Conservation (phyloP, 1,140 invertebrate species). For the Leptopilina clavipes region DNA sequence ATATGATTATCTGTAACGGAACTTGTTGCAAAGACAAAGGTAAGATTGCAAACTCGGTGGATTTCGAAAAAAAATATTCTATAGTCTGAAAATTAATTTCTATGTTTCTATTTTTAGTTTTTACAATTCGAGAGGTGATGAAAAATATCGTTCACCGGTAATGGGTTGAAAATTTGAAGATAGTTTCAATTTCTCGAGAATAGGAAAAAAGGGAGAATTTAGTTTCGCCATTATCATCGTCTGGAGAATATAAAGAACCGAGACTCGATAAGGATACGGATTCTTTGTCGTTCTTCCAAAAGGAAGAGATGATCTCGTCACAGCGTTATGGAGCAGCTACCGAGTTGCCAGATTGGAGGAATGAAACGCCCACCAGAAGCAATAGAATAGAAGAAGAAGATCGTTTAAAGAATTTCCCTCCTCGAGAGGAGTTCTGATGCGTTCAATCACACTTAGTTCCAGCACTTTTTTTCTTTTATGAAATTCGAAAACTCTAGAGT, state of each 20-base stretch:
- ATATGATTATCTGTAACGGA: slow-evolving; percentile 32
- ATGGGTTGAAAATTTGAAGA: no score
- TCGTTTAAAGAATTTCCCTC: background rate
- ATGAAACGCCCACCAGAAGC: background rate
- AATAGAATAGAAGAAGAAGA: slow-evolving; percentile 9
- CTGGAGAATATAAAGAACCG: slow-evolving; percentile 4
- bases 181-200: no score
- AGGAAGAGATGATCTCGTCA: slow-evolving; percentile 23
- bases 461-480: background rate
- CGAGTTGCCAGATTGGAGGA: slow-evolving; percentile 13
- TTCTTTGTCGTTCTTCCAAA: background rate
- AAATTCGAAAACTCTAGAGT: background rate
- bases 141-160: no score
- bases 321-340: background rate
- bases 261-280: slow-evolving; percentile 9
- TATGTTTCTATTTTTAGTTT: no score
- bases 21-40: slow-evolving; percentile 26
- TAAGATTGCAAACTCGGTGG: background rate
- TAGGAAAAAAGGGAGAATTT: background rate
- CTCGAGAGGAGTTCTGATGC: no score
- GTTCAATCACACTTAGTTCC: no score
- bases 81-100: no score
- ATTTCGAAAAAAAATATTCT: slow-evolving; percentile 1
- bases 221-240: background rate
- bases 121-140: no score